phyloP scores from a whole-genome alignment of 1,140 invertebrate genomes.

The Drosophila nebulosa region DNA sequence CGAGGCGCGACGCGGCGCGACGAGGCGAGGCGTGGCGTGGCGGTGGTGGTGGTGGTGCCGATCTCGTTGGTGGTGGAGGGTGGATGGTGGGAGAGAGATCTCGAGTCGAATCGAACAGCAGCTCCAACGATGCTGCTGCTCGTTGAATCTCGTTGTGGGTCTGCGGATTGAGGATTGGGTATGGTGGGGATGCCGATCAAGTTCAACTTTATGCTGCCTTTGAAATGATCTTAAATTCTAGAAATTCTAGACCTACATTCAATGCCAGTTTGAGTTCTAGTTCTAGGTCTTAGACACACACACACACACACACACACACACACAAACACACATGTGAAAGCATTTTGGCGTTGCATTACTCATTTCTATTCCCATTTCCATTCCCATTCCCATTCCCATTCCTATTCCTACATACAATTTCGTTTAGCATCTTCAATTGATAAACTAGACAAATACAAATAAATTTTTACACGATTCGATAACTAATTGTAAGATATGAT shows the following conservation, averaged over 20 bases:
- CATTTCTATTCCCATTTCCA: too few relatives aligned
- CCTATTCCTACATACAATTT: not conserved
- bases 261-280: not conserved
- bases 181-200: not conserved
- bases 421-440: slow-evolving; percentile 26
- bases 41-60: not conserved
- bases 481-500: not conserved
- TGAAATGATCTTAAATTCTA: slow-evolving; percentile 1
- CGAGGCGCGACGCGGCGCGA: slow-evolving; percentile 14
- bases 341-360: not conserved
- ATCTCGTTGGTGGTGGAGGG: too few relatives aligned
- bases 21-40: not conserved
- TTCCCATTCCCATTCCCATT: too few relatives aligned
- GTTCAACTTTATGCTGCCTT: slow-evolving; percentile 5
- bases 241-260: not conserved
- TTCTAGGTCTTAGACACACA: not conserved
- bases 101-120: slow-evolving; percentile 13
- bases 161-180: not conserved
- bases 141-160: not conserved
- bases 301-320: not conserved
- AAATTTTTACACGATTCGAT: slow-evolving; percentile 9
- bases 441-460: slow-evolving; percentile 29
- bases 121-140: not conserved
- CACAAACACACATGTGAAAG: not conserved
- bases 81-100: not conserved